phyloP scores from a whole-genome alignment of 2,113 vertebrate genomes.

The Dipodomys merriami region DNA sequence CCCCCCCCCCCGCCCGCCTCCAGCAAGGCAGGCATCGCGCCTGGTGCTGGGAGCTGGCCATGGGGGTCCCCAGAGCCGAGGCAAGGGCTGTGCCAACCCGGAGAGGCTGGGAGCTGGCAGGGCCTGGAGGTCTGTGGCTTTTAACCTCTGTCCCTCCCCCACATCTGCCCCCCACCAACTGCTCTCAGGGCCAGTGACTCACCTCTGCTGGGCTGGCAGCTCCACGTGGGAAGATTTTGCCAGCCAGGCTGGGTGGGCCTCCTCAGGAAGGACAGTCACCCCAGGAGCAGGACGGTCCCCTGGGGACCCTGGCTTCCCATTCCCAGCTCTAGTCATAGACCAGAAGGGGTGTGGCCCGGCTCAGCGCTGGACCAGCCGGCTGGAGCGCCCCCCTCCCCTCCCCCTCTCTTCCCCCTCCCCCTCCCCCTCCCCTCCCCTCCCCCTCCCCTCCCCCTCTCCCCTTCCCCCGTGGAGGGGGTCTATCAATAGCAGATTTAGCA shows the following conservation, averaged over 20 bases:
- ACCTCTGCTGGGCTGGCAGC: constrained; percentile 61
- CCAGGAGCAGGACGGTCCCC: neutral
- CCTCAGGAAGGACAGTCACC: constrained; percentile 3
- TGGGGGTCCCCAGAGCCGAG: too few species aligned
- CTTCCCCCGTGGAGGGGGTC: neutral
- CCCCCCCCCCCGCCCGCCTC: too few species aligned
- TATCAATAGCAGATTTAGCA: neutral
- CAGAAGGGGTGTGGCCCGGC: constrained; percentile 21
- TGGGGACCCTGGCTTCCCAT: constrained; percentile 32
- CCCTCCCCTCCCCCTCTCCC: too few species aligned
- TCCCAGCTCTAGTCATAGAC: constrained; percentile 24
- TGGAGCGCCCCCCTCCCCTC: neutral
- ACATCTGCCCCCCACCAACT: neutral
- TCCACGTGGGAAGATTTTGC: constrained; percentile 58
- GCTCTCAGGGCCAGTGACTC: constrained; percentile 64
- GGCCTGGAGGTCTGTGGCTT: constrained; percentile 67
- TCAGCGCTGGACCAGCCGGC: neutral
- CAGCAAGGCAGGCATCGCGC: too few species aligned
- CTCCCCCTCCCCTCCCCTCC: too few species aligned
- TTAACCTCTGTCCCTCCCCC: neutral
- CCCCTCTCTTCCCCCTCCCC: too few species aligned
- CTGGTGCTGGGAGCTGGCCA: too few species aligned
- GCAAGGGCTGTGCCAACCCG: neutral
- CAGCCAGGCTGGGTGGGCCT: constrained; percentile 55
- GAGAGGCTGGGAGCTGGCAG: constrained; percentile 16